Conservation (phyloP, 2,113 vertebrate species). For the Scomber japonicus region DNA sequence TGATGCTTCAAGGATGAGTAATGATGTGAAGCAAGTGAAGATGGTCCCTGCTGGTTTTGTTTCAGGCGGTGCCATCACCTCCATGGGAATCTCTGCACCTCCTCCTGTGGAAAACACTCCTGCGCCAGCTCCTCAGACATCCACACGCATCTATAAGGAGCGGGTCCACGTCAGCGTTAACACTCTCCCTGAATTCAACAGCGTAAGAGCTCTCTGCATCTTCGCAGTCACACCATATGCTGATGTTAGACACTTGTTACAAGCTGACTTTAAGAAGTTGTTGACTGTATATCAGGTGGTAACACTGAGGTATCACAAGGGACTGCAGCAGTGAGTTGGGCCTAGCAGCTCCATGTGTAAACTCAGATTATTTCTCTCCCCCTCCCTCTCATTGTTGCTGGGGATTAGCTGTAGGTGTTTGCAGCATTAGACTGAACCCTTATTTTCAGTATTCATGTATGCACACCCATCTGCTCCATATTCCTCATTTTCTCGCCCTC, state of each 20-base stretch:
- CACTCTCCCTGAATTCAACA: constrained; percentile 79
- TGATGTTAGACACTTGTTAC: background rate
- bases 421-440: constrained; percentile 60
- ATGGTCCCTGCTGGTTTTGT: constrained; percentile 63
- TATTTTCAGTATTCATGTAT: constrained; percentile 80
- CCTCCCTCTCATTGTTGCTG: constrained; percentile 50
- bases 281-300: constrained; percentile 43
- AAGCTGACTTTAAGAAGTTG: background rate
- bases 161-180: constrained; percentile 74
- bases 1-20: constrained; percentile 44
- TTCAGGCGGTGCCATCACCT: constrained; percentile 83
- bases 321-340: constrained; percentile 23
- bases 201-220: constrained; percentile 55
- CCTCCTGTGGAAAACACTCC: constrained; percentile 77
- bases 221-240: constrained; percentile 24
- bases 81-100: constrained; percentile 76
- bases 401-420: constrained; percentile 78
- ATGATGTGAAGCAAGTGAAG: constrained; percentile 59
- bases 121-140: constrained; percentile 71
- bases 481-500: constrained; percentile 48
- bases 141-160: constrained; percentile 71
- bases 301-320: constrained; percentile 30
- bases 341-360: constrained; percentile 41
- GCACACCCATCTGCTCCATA: constrained; percentile 67
- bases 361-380: constrained; percentile 40